Base-by-base conservation (phyloP, 2,113 vertebrate genomes). In the Melanocharis versteri region DNA sequence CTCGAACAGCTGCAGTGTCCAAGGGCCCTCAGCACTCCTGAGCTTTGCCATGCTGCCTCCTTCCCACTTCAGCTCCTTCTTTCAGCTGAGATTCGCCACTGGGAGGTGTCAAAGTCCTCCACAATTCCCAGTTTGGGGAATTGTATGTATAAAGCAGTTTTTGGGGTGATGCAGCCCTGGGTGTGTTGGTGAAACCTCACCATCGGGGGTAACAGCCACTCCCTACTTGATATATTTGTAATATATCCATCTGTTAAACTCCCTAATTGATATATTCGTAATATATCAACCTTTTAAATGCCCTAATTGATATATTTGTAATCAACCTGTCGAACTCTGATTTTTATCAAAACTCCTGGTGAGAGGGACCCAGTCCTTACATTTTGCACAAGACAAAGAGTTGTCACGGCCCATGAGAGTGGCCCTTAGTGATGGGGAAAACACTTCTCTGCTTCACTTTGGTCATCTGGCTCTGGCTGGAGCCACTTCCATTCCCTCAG, bases 141-240 rank as follows among this genome's bases (percentile, higher is more conserved):
- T 4, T 1, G 2, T 1, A 16, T 3, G 7, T 2, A 3, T 7
- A 8, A 8, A 15, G 13, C 37, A 2, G 13, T 51, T 54, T 60
- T 44, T 48, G 45, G 53, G 50, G 53, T 47, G 66, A 11, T 47
- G 17, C 1, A 0, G 26, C 37, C 58, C 53, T 24, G 57, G 7
- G 4, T 3, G 14, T 28, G 15, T 1, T 5, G 50, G n/a, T 45
- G 69, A 17, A 2, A 53, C 10, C 40, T 66, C 73, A 39, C 4
- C 35, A 9, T 4, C 6, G 0, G 0, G 20, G 44, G 37, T 27
- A 24, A 50, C 5, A 40, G 37, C 15, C 9, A 48, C 23, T n/a
- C 27, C 39, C 40, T 13, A 47, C 31, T 27, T 11, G 1, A 16
- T 7, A 6, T 6, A 2, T 53, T 57, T 77, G n/a, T 51, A 15